Evolutionary conservation across 2,113 vertebrate species (phyloP), one percentile per base, ranked within the genome.

Genomic region (Holacanthus passer): DNA sequence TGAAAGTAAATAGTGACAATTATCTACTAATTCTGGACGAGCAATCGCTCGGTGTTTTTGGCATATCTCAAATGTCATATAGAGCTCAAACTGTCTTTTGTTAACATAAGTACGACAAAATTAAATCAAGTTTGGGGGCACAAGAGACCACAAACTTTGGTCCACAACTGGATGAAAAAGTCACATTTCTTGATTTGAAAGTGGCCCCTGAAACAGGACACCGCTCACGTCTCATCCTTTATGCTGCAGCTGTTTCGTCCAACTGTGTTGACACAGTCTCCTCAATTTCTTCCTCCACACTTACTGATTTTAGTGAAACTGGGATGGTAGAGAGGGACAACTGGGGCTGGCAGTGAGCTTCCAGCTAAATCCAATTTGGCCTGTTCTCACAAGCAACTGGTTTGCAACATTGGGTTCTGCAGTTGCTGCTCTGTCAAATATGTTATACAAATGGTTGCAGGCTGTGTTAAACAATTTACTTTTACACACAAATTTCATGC

Each of bases 201-300:
- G 43, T 1, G 5, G 35, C 52, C 60, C 37, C 41, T 64, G 77
- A 63, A 79, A 43, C 12, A 9, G 39, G 71, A 64, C 41, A 64
- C 76, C 48, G 81, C 55, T 11, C 17, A 47, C 31, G 7, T 37
- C 14, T 35, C n/a, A 17, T 43, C 56, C 27, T 53, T 6, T 29
- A 7, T 29, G 47, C 68, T 31, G 66, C 7, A 39, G 13, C 24
- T 24, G 31, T 27, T 27, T 2, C 5, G 32, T 68, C 74, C 19
- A 14, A 13, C 60, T 37, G 43, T 29, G 68, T 0, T 2, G 7
- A 31, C 2, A 0, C 20, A 2, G 56, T 14, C 41, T 43, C 16
- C 13, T 7, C n/a, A 1, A 1, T 45, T 71, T 59, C 5, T 41
- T 37, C 52, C 48, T 63, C 35, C 19, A 1, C 35, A 31, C 24